phyloP scores from a whole-genome alignment of 2,113 vertebrate species.

The Xiphorhynchus elegans region DNA sequence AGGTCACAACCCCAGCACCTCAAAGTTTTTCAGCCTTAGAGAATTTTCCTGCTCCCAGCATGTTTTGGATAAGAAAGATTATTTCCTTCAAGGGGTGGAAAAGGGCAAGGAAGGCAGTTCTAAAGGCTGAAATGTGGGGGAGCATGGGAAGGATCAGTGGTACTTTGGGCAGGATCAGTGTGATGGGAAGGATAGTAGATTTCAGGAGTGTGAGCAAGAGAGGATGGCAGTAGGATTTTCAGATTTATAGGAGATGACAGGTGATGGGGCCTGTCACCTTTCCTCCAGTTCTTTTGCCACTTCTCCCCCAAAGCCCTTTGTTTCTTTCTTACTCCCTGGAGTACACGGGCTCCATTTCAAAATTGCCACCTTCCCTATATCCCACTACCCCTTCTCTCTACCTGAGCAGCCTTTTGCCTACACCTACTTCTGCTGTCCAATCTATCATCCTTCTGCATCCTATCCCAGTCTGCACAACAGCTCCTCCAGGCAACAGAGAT shows the following conservation, averaged over 20 bases:
- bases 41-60: neutral
- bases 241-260: neutral
- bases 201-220: neutral
- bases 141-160: neutral
- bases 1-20: neutral
- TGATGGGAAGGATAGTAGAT: neutral
- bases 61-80: neutral
- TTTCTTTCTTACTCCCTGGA: neutral
- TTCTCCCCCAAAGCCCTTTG: neutral
- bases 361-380: neutral
- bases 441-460: neutral
- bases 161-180: neutral
- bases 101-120: neutral
- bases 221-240: neutral
- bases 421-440: fast-evolving
- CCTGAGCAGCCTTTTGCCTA: neutral
- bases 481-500: neutral
- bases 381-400: neutral
- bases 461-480: neutral
- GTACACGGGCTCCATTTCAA: neutral
- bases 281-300: neutral
- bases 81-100: neutral
- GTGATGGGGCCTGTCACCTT: neutral
- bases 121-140: neutral
- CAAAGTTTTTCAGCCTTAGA: neutral